Evolutionary conservation across 2,888 invertebrate species (phyloP).

Genomic region (Adineta ricciae): DNA sequence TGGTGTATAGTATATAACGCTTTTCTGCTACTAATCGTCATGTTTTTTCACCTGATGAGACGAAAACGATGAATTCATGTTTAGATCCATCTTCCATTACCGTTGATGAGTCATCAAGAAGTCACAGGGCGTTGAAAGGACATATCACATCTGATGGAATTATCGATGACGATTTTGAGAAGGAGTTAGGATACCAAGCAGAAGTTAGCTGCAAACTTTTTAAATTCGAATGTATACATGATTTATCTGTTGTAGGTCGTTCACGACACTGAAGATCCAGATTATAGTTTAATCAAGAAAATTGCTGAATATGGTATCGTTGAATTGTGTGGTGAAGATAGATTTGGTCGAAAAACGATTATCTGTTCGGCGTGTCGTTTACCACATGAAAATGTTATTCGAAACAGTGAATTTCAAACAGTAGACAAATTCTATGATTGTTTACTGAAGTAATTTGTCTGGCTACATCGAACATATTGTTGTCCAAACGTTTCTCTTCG

Average conservation of each 20-base stretch:
- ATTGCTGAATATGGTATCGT: constrained; percentile 31
- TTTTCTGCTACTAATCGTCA: neutral
- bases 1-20: neutral
- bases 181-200: neutral
- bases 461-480: constrained; percentile 32
- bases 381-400: constrained; percentile 51
- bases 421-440: constrained; percentile 31
- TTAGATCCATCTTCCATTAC: neutral
- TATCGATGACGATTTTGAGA: constrained; percentile 8
- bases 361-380: constrained; percentile 85
- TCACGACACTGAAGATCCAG: constrained; percentile 8
- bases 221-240: no score
- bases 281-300: neutral
- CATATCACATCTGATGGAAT: constrained; percentile 12
- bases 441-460: constrained; percentile 30
- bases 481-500: constrained; percentile 37
- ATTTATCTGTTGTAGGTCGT: neutral
- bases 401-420: constrained; percentile 30
- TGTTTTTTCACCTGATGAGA: neutral
- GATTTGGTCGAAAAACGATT: constrained; percentile 79
- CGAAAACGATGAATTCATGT: neutral
- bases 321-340: constrained; percentile 31
- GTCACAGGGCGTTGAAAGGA: neutral
- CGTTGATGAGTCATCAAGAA: neutral
- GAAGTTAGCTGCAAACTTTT: neutral